Conservation (phyloP, 2,888 invertebrate genomes). For the Phymatocera aterrima region DNA sequence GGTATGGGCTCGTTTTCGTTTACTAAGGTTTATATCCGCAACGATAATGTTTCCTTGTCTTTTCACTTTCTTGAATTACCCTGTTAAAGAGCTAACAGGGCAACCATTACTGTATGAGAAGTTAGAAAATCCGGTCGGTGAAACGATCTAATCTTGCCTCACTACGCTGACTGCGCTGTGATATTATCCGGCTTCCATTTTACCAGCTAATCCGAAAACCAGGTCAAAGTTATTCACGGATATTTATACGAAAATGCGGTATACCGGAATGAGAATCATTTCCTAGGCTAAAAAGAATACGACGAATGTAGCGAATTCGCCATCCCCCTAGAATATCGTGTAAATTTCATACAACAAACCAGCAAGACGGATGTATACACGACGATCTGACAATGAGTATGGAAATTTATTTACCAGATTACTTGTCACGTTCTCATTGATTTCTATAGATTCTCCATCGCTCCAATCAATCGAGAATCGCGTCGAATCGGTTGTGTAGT, state of each 20-base stretch:
- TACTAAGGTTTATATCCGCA: not conserved
- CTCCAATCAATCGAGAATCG: slow-evolving; percentile 12
- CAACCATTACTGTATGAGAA: not conserved
- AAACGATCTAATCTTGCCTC: not conserved
- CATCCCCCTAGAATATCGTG: not conserved
- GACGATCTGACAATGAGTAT: not conserved
- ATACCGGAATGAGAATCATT: not conserved
- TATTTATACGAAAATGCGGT: not conserved
- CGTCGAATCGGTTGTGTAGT: not conserved
- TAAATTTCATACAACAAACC: not conserved
- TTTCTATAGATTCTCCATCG: not conserved
- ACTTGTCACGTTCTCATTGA: not conserved
- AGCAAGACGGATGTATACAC: not conserved
- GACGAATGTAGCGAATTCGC: not conserved
- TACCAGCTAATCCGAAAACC: not conserved
- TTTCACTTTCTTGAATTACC: not conserved
- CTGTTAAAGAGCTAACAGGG: not conserved
- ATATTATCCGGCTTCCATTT: not conserved
- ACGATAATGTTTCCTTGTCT: not conserved
- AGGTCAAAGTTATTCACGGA: not conserved
- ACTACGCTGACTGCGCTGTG: slow-evolving; percentile 14
- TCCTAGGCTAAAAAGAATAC: not conserved
- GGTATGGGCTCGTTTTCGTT: not conserved
- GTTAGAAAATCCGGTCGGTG: slow-evolving; percentile 15
- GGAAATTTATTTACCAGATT: not conserved